phyloP scores from a whole-genome alignment of 1,140 invertebrate species.

The Plodia interpunctella region DNA sequence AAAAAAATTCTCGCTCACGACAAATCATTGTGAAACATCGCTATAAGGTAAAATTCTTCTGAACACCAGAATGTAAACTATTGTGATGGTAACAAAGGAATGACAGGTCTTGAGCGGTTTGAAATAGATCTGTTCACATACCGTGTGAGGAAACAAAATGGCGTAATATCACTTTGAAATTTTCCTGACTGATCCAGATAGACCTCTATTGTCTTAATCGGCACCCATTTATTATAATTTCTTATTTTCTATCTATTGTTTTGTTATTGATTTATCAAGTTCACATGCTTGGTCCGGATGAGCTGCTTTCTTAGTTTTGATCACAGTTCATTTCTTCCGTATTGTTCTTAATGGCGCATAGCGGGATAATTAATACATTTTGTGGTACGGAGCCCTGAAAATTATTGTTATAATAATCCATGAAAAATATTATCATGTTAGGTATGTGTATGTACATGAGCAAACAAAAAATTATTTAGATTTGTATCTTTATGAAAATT shows the following conservation, averaged over 20 bases:
- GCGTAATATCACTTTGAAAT: slow-evolving; percentile 32
- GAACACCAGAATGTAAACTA: slow-evolving; percentile 35
- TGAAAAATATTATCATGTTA: no score
- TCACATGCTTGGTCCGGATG: background rate
- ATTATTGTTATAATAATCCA: no score
- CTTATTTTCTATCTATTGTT: slow-evolving; percentile 4
- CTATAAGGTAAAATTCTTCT: slow-evolving; percentile 17
- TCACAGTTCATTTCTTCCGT: no score
- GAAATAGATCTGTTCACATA: slow-evolving; percentile 35
- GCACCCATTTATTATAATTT: slow-evolving; percentile 1
- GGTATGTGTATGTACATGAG: no score
- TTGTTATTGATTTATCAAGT: background rate
- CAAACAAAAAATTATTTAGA: no score
- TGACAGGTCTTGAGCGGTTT: slow-evolving; percentile 33
- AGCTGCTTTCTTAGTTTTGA: no score
- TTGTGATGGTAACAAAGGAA: slow-evolving; percentile 53
- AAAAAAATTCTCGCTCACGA: background rate
- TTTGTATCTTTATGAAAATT: no score
- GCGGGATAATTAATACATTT: no score
- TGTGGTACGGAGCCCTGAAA: no score
- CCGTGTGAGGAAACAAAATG: slow-evolving; percentile 37
- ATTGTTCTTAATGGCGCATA: no score
- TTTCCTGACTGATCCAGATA: background rate
- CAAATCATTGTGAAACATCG: slow-evolving; percentile 16
- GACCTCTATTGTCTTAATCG: background rate